phyloP scores from a whole-genome alignment of 1,140 invertebrate genomes.

The Oedothorax gibbosus region DNA sequence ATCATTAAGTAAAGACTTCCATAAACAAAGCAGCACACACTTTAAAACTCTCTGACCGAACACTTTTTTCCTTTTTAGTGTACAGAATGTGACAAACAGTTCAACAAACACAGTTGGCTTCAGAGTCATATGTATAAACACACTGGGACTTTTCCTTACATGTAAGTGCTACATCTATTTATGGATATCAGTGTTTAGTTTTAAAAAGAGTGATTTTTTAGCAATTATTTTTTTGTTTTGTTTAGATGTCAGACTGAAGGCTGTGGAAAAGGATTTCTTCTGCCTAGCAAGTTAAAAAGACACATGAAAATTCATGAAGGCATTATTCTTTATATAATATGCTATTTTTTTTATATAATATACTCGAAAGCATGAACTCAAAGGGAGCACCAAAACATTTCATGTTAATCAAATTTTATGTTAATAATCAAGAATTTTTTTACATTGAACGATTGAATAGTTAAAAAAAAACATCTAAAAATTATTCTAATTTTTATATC shows the following conservation, averaged over 20 bases:
- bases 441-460: background rate
- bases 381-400: background rate
- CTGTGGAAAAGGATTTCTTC: background rate
- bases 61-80: constrained; percentile 16
- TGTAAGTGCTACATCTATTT: constrained; percentile 12
- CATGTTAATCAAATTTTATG: background rate
- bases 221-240: background rate
- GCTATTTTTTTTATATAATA: background rate
- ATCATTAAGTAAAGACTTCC: no score
- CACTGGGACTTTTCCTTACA: constrained; percentile 13
- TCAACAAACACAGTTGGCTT: constrained; percentile 34
- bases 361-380: background rate
- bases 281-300: background rate
- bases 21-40: background rate
- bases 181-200: background rate
- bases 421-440: background rate
- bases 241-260: constrained; percentile 14
- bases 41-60: background rate
- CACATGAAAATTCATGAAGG: constrained; percentile 25
- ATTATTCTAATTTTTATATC: background rate
- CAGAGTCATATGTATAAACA: constrained; percentile 10
- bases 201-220: background rate
- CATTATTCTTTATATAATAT: no score
- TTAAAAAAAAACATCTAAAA: background rate
- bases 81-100: constrained; percentile 12